phyloP scores from a whole-genome alignment of 2,797 vertebrate species.

The Catamblyrhynchus diadema region DNA sequence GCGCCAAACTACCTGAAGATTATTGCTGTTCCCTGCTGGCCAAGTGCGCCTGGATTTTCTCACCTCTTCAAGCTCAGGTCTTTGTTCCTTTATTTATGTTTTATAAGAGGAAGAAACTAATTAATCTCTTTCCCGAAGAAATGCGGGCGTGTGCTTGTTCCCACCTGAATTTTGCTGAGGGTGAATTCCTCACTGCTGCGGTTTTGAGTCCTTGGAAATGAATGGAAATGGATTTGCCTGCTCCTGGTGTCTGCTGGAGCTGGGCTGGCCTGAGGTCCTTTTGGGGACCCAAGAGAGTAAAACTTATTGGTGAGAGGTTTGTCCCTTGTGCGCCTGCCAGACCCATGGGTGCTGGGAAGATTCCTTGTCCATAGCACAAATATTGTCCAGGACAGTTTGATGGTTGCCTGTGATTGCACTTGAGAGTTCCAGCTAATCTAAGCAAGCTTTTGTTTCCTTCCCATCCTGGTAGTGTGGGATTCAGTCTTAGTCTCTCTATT shows the following conservation, averaged over 20 bases:
- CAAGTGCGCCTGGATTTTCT: neutral
- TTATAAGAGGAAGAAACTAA: slow-evolving; percentile 25
- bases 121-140: slow-evolving; percentile 13
- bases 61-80: neutral
- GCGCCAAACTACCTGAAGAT: neutral
- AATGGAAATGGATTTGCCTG: neutral
- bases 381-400: neutral
- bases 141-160: neutral
- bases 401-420: neutral
- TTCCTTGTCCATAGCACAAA: neutral
- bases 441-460: neutral
- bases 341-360: neutral
- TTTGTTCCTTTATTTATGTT: slow-evolving; percentile 20
- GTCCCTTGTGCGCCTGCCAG: neutral
- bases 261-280: neutral
- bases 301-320: neutral
- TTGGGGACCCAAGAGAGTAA: neutral
- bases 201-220: neutral
- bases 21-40: neutral
- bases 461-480: neutral
- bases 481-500: neutral
- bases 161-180: neutral
- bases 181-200: neutral
- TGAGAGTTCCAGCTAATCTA: neutral
- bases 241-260: neutral